These are phyloP conservation scores for Myrmecobius fasciatus DNA, from an alignment of 2,113 vertebrate species.

Conservation along the genomic window DNA sequence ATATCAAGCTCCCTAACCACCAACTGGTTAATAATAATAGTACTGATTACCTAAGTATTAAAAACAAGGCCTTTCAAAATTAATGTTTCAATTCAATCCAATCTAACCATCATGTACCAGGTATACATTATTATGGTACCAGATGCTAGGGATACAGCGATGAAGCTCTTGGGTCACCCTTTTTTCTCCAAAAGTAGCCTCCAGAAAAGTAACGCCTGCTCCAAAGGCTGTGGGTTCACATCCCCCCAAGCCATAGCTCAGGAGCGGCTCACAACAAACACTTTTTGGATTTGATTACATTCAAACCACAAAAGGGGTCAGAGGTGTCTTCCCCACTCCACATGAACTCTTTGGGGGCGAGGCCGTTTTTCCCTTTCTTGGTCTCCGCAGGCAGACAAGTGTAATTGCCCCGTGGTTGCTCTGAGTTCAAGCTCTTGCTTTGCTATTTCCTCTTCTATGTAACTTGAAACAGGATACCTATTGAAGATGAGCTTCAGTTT, in stretches of 20 bases:
- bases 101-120: not conserved
- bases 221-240: not conserved
- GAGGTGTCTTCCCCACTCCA: too few species aligned
- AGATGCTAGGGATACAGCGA: not conserved
- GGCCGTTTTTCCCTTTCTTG: too few species aligned
- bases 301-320: not conserved
- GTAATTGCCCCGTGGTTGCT: too few species aligned
- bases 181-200: not conserved
- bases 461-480: too few species aligned
- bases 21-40: not conserved
- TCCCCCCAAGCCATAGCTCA: not conserved
- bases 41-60: too few species aligned
- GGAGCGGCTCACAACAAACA: not conserved
- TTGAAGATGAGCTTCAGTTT: too few species aligned
- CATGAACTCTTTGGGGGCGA: not conserved
- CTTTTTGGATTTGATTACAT: not conserved
- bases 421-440: not conserved
- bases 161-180: not conserved
- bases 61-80: not conserved
- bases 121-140: not conserved
- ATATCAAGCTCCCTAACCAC: not conserved
- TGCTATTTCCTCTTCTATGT: not conserved
- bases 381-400: not conserved
- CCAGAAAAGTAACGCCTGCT: not conserved
- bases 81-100: not conserved